Conservation (phyloP, 2,888 invertebrate genomes). For the Bhutanitis thaidina region DNA sequence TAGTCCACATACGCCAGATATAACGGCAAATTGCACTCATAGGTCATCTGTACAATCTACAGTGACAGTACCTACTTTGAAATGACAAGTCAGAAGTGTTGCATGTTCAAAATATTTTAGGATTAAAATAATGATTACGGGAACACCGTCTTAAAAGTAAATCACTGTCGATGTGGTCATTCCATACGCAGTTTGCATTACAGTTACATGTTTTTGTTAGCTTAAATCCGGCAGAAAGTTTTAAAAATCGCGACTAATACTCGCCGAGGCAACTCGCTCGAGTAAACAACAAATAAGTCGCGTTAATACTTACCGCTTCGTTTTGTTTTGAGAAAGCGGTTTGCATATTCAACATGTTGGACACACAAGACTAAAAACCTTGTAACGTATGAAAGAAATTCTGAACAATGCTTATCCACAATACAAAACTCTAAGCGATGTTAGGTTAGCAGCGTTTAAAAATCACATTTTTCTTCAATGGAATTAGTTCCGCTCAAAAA, state of each 20-base stretch:
- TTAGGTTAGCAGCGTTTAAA: constrained; percentile 21
- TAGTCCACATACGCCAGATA: too few relatives aligned
- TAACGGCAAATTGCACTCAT: too few relatives aligned
- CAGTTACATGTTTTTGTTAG: constrained; percentile 32
- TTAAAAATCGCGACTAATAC: constrained; percentile 30
- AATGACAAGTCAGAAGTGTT: too few relatives aligned
- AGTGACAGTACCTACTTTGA: too few relatives aligned
- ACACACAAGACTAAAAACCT: constrained; percentile 34
- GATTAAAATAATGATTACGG: too few relatives aligned
- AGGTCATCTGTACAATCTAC: too few relatives aligned
- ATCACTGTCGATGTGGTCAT: neutral
- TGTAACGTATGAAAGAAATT: constrained; percentile 47
- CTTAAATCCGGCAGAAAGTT: constrained; percentile 52
- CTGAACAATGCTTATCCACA: constrained; percentile 39
- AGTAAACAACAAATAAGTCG: constrained; percentile 33
- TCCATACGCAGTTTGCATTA: neutral
- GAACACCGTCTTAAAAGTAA: neutral
- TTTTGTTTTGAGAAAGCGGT: constrained; percentile 51
- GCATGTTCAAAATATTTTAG: too few relatives aligned
- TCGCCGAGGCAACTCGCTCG: constrained; percentile 24
- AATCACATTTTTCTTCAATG: neutral
- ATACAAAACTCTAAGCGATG: constrained; percentile 31
- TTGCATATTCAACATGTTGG: constrained; percentile 50
- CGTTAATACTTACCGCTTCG: constrained; percentile 32
- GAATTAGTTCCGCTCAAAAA: neutral